These are phyloP conservation scores for Netelia virgata DNA, from an alignment of 2,888 invertebrate genomes.

Conservation along the genomic window DNA sequence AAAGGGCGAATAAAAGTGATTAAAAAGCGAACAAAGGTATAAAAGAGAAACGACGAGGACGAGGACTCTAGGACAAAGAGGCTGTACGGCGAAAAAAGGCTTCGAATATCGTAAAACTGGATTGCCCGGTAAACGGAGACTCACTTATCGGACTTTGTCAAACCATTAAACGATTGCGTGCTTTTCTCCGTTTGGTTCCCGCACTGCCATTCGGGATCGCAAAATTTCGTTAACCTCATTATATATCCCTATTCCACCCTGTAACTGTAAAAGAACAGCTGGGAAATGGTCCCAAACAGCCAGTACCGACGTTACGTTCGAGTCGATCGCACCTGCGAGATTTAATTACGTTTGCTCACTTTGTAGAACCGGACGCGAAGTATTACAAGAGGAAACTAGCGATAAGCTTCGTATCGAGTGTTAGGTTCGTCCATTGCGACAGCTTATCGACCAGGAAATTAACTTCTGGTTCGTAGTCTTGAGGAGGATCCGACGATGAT, in stretches of 20 bases:
- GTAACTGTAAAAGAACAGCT: not conserved
- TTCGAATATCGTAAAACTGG: slow-evolving; percentile 25
- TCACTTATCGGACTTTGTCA: slow-evolving; percentile 49
- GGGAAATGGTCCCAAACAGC: not conserved
- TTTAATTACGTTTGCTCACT: not conserved
- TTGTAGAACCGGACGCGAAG: not conserved
- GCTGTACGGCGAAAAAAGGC: slow-evolving; percentile 1
- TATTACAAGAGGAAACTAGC: not conserved
- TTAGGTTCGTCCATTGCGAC: not conserved
- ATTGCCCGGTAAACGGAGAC: slow-evolving; percentile 44
- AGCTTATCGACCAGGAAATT: not conserved
- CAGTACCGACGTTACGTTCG: not conserved
- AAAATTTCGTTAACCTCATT: not conserved
- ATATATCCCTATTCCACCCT: not conserved
- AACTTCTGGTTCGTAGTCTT: not conserved
- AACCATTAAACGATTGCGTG: slow-evolving; percentile 8
- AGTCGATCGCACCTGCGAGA: not conserved
- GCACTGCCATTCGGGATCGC: not conserved
- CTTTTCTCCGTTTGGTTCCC: not conserved
- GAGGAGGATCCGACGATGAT: not conserved
- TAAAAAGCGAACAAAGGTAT: slow-evolving; percentile 1
- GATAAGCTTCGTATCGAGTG: not conserved
- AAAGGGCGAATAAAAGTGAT: not conserved
- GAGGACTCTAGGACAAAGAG: not conserved
- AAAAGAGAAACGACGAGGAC: slow-evolving; percentile 14